phyloP scores from a whole-genome alignment of 1,140 invertebrate genomes.

The Caenorhabditis inopinata region DNA sequence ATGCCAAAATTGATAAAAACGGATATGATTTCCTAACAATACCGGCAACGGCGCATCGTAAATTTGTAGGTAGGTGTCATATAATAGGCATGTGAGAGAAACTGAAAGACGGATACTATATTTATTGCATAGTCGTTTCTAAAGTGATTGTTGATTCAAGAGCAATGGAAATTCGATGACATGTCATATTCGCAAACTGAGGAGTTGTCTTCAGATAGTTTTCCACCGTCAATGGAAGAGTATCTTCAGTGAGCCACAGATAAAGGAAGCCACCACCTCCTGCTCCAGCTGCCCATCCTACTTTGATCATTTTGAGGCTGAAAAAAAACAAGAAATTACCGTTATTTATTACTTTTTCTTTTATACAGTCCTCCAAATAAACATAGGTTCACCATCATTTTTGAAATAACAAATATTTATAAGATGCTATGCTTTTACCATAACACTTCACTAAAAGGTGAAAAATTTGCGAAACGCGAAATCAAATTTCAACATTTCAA shows the following conservation, averaged over 20 bases:
- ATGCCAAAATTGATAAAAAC: constrained; percentile 1
- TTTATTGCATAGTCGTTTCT: neutral
- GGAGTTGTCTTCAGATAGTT: neutral
- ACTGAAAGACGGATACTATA: neutral
- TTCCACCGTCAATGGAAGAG: neutral
- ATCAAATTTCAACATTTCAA: too few species aligned
- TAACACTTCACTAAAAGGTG: too few species aligned
- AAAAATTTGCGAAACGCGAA: too few species aligned
- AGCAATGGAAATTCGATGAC: neutral
- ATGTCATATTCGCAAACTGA: neutral
- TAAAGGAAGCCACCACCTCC: neutral
- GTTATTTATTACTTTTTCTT: too few species aligned
- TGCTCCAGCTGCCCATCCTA: neutral
- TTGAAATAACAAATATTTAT: too few species aligned
- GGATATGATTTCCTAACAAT: neutral
- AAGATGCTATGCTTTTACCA: too few species aligned
- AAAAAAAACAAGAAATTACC: neutral
- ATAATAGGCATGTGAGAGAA: constrained; percentile 23
- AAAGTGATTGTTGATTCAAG: neutral
- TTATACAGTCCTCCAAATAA: too few species aligned
- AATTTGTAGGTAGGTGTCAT: constrained; percentile 29
- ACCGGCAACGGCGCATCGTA: neutral
- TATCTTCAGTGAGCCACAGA: neutral
- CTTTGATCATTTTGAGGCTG: neutral
- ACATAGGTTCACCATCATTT: too few species aligned